Evolutionary conservation across 2,113 vertebrate species (phyloP), one percentile per base, ranked within the genome.

Genomic region (Anseranas semipalmata): DNA sequence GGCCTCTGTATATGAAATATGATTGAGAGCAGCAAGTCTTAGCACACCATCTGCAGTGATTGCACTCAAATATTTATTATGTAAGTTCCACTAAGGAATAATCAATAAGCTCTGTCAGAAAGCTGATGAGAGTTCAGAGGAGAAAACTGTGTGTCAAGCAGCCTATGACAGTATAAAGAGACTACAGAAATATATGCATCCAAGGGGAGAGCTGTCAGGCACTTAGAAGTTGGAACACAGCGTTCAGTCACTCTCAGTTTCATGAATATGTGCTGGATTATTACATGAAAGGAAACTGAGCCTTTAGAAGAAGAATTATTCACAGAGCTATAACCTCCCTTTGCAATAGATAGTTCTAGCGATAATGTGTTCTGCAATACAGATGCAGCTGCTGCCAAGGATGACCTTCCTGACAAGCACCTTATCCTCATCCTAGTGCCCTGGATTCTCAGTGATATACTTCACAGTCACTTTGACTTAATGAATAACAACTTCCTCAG

Each of bases 131-230:
- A 94, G 82, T 92, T 87, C 88, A 91, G 86, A 90, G 52, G 81
- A 94, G 81, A 88, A 90, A 45, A 68, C 70, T 63, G 53, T 43
- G 62, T 89, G 92, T 91, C 91, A 95, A 90, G 73, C 76, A 89
- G 88, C 63, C 87, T 87, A 65, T 90, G 83, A 90, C 83, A 96
- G 58, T 85, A 88, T 56, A 90, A 94, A 96, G 79, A 93, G 72
- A 95, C 62, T 94, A 82, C 37, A 73, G 62, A 96, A 95, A 95
- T 91, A 66, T 9, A 70, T 76, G 76, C 78, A 90, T 89, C 67
- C 79, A 85, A 90, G 52, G 83, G 56, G 59, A 88, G 77, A 95
- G 63, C 71, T 95, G 85, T 95, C 83, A 95, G 81, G n/a, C 53
- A 78, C 71, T 76, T 41, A 14, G 12, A 91, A 94, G 30, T 4